Conservation (phyloP, 2,113 vertebrate species). For the Lamprologus tigripictilis region DNA sequence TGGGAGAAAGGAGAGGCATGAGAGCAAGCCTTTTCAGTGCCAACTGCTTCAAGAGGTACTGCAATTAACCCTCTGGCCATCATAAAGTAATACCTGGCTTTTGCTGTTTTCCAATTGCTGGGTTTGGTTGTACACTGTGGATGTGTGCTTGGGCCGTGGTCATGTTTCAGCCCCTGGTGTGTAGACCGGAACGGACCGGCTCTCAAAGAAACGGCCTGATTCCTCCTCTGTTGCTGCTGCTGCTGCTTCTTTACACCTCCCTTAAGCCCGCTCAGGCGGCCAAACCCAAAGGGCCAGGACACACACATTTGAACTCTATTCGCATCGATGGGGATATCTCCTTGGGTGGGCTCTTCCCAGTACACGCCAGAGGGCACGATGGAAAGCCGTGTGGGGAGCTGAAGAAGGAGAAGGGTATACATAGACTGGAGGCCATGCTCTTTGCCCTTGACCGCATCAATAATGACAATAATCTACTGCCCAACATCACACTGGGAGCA, state of each 20-base stretch:
- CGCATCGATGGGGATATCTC: constrained; percentile 96
- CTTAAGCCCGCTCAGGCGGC: constrained; percentile 68
- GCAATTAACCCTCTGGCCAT: constrained; percentile 53
- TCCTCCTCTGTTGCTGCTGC: constrained; percentile 34
- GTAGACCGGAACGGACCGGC: constrained; percentile 13
- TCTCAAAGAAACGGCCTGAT: constrained; percentile 3
- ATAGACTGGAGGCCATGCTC: constrained; percentile 96
- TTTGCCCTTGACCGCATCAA: constrained; percentile 97
- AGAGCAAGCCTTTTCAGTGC: constrained; percentile 36
- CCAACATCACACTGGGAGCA: constrained; percentile 94
- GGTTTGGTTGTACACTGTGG: neutral
- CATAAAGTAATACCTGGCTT: constrained; percentile 44
- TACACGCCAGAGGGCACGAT: constrained; percentile 86
- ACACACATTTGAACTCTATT: constrained; percentile 95
- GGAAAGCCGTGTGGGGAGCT: constrained; percentile 94
- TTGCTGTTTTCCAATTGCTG: constrained; percentile 11
- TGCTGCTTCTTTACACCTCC: constrained; percentile 66
- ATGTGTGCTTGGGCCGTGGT: constrained; percentile 2
- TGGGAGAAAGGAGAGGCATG: constrained; percentile 47
- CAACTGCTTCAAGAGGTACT: constrained; percentile 47
- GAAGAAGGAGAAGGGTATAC: constrained; percentile 97
- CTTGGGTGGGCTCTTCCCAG: constrained; percentile 91
- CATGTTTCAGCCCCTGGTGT: constrained; percentile 50
- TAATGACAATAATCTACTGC: constrained; percentile 91
- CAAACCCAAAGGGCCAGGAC: constrained; percentile 84